Evolutionary conservation across 1,140 invertebrate genomes (phyloP).

Genomic region (Dreissena rostriformis): DNA sequence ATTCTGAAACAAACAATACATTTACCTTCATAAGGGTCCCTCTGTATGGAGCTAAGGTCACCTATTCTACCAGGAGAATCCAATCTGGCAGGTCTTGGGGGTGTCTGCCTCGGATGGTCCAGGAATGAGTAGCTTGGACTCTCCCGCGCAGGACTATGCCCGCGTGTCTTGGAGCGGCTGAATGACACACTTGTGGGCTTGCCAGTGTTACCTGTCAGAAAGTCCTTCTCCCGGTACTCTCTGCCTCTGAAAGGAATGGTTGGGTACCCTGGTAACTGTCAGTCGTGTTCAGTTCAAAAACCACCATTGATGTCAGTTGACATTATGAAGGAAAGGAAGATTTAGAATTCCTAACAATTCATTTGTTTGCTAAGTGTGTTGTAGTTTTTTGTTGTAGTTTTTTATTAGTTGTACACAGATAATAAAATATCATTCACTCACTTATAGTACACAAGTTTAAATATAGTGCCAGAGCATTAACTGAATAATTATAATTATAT

Average conservation of each 20-base stretch:
- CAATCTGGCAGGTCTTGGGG: conserved; percentile 56
- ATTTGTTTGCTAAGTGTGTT: no score
- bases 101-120: conserved; percentile 64
- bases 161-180: neutral
- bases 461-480: no score
- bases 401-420: no score
- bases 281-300: no score
- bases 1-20: neutral
- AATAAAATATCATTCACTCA: no score
- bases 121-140: conserved; percentile 57
- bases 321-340: no score
- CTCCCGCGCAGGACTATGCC: conserved; percentile 23
- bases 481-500: no score
- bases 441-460: no score
- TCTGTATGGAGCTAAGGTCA: conserved; percentile 75
- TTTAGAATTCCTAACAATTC: no score
- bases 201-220: conserved; percentile 33
- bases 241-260: conserved; percentile 53
- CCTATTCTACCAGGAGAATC: conserved; percentile 66
- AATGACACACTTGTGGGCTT: conserved; percentile 44
- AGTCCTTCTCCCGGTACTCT: conserved; percentile 54
- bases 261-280: no score
- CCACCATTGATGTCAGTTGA: no score
- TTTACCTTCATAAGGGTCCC: conserved; percentile 65
- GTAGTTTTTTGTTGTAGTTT: no score